Base-by-base conservation (phyloP, 2,113 vertebrate genomes). In the Hydropotes inermis region DNA sequence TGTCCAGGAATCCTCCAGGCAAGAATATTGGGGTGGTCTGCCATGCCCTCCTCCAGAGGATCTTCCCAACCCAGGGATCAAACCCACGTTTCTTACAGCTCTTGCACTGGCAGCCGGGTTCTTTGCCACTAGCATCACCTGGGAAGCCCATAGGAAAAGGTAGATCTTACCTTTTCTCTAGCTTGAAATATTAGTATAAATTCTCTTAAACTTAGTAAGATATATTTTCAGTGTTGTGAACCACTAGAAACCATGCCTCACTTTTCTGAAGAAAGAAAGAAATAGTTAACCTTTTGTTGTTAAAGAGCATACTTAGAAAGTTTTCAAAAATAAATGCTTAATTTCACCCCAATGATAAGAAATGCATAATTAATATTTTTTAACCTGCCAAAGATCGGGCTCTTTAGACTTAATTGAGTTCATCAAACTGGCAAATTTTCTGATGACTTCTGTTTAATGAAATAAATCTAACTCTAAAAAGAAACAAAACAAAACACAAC, bases 381-480 rank as follows among this genome's bases (percentile, higher is more conserved):
- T 54, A 67, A 9, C 4, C 52, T 79, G 6, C 54, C 36, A 91
- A 14, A 85, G 7, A 21, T 13, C 6, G 3, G 1, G 2, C 6
- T 78, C 39, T 47, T 45, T 79, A 89, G 43, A 52, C 14, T 14
- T 47, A 25, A 19, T 16, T 89, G 79, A 55, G 10, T 28, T 95
- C 14, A 60, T 36, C 21, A 36, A 60, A 78, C 25, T 78, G 23
- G 30, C 8, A 89, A 87, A 96, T 95, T 23, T 82, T 86, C 67
- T 81, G 16, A 61, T 45, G 15, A 54, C 60, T 86, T 85, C 3
- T 19, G 30, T 89, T 95, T 94, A 76, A 74, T 89, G 57, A 91
- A 92, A 28, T 82, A 45, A 89, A 50, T 30, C 92, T 89, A 74
- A 89, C 16, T 83, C 33, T n/a, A 85, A 86, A 95, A 91, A 93